These are phyloP conservation scores for Siniperca obscura DNA, from an alignment of 2,797 vertebrate genomes.

Conservation along the genomic window DNA sequence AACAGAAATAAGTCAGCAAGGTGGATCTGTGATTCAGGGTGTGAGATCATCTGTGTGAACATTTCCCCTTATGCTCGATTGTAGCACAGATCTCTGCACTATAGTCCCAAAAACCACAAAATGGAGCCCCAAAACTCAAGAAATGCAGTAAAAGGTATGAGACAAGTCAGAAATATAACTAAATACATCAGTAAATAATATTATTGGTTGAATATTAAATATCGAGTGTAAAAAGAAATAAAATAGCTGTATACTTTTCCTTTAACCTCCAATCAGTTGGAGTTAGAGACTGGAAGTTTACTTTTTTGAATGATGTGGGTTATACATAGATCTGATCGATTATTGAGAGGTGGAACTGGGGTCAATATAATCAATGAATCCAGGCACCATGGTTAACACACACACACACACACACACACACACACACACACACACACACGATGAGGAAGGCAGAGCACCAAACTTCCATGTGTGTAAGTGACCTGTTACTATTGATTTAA, in stretches of 20 bases:
- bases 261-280: not conserved
- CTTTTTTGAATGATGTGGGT: not conserved
- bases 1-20: not conserved
- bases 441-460: too few relatives aligned
- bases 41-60: not conserved
- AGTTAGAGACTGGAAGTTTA: not conserved
- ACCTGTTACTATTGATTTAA: not conserved
- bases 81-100: not conserved
- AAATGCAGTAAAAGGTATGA: not conserved
- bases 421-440: not conserved
- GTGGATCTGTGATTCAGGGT: not conserved
- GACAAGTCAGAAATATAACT: not conserved
- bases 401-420: constrained; percentile 4
- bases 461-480: too few relatives aligned
- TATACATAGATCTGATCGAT: too few relatives aligned
- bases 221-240: not conserved
- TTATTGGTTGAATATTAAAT: not conserved
- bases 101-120: not conserved
- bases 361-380: not conserved
- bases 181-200: not conserved
- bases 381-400: not conserved
- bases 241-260: not conserved
- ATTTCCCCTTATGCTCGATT: not conserved
- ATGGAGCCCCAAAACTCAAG: not conserved
- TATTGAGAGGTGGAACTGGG: not conserved